These are phyloP conservation scores for Chloroceryle amazona DNA, from an alignment of 2,797 vertebrate species.

Conservation along the genomic window DNA sequence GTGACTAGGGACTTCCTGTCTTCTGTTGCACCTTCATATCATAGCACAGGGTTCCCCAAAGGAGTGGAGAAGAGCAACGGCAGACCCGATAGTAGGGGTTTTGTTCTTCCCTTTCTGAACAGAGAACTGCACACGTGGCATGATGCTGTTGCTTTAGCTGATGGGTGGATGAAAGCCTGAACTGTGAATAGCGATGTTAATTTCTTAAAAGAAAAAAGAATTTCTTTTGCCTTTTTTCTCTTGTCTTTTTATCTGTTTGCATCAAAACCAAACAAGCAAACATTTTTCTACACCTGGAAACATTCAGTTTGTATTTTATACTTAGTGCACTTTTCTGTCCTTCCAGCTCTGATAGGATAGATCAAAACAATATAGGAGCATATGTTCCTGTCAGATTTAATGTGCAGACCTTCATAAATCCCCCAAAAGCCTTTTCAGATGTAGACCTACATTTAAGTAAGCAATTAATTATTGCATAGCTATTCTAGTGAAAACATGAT, in stretches of 20 bases:
- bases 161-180: not conserved
- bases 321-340: not conserved
- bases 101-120: not conserved
- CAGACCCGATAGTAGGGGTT: not conserved
- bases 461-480: constrained; percentile 20
- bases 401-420: constrained; percentile 16
- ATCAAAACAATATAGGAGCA: constrained; percentile 41
- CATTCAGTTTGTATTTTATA: not conserved
- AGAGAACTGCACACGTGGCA: fast-evolving
- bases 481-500: not conserved
- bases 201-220: not conserved
- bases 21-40: not conserved
- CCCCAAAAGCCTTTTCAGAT: constrained; percentile 38
- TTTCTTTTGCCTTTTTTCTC: not conserved
- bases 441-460: constrained; percentile 30
- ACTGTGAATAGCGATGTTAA: not conserved
- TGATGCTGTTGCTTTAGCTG: not conserved
- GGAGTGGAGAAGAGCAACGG: not conserved
- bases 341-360: not conserved
- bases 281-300: not conserved
- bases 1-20: not conserved
- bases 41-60: not conserved
- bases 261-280: not conserved
- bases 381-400: constrained; percentile 54
- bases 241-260: not conserved